Evolutionary conservation across 2,888 invertebrate species (phyloP).

Genomic region (Galeruca laticollis): DNA sequence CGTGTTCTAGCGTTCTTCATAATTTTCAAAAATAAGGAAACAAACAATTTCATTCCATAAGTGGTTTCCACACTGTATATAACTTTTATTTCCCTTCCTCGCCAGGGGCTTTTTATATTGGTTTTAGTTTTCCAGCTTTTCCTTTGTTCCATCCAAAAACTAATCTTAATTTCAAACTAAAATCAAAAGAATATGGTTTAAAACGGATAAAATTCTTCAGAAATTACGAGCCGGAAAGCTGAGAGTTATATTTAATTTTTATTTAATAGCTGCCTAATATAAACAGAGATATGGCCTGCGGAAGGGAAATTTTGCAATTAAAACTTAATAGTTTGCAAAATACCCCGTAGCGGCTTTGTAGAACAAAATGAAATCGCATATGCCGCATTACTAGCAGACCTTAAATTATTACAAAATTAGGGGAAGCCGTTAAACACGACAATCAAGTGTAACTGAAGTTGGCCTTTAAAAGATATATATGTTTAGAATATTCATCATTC

Average conservation of each 20-base stretch:
- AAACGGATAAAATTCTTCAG: not conserved
- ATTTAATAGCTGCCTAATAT: conserved; percentile 1
- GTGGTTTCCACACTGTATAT: too few species aligned
- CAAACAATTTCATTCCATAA: too few species aligned
- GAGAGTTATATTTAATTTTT: conserved; percentile 8
- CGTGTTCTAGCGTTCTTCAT: too few species aligned
- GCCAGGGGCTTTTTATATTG: too few species aligned
- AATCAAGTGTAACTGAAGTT: not conserved
- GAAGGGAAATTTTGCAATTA: conserved; percentile 16
- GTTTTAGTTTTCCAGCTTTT: too few species aligned
- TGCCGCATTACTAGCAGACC: conserved; percentile 14
- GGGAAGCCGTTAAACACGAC: conserved; percentile 12
- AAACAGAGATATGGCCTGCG: conserved; percentile 10
- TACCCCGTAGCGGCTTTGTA: conserved; percentile 16
- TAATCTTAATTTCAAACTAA: not conserved
- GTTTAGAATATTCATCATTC: not conserved
- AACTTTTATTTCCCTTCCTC: too few species aligned
- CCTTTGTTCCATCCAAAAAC: too few species aligned
- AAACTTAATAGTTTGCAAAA: conserved; percentile 16
- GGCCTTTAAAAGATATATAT: not conserved
- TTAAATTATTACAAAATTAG: conserved; percentile 12
- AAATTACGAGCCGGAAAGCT: not conserved
- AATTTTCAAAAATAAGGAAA: too few species aligned
- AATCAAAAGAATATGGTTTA: not conserved
- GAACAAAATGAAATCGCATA: conserved; percentile 11